Conservation (phyloP, 2,113 vertebrate genomes). For the Alligator sinensis region DNA sequence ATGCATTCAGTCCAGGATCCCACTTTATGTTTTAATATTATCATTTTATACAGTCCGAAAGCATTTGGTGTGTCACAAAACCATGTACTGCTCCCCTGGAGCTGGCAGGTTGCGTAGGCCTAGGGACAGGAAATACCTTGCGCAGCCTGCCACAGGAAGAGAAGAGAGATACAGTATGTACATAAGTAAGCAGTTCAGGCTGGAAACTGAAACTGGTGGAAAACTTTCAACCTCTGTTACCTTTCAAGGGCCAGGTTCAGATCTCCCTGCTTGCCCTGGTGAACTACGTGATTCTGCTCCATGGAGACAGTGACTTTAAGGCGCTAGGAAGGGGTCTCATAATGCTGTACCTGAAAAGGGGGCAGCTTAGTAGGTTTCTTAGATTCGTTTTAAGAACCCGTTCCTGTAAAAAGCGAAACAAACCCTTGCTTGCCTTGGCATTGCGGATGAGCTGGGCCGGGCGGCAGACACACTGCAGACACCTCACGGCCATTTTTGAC, state of each 20-base stretch:
- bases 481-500: not conserved
- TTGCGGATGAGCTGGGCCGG: not conserved
- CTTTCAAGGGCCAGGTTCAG: not conserved
- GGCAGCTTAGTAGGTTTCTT: not conserved
- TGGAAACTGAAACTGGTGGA: not conserved
- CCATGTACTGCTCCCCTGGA: rapidly evolving
- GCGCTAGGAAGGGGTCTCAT: not conserved
- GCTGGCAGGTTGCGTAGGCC: rapidly evolving
- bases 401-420: not conserved
- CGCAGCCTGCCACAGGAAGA: not conserved
- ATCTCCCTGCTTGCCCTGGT: not conserved
- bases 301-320: not conserved
- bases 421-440: not conserved
- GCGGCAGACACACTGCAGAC: not conserved
- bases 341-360: not conserved
- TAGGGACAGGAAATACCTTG: not conserved
- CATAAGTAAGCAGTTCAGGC: not conserved
- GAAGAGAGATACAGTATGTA: not conserved
- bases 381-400: not conserved
- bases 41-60: not conserved
- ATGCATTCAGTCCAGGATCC: not conserved
- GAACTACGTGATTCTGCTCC: not conserved
- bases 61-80: rapidly evolving
- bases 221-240: not conserved
- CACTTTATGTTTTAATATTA: not conserved